Conservation (phyloP, 2,888 invertebrate genomes). For the Philereme transversata region DNA sequence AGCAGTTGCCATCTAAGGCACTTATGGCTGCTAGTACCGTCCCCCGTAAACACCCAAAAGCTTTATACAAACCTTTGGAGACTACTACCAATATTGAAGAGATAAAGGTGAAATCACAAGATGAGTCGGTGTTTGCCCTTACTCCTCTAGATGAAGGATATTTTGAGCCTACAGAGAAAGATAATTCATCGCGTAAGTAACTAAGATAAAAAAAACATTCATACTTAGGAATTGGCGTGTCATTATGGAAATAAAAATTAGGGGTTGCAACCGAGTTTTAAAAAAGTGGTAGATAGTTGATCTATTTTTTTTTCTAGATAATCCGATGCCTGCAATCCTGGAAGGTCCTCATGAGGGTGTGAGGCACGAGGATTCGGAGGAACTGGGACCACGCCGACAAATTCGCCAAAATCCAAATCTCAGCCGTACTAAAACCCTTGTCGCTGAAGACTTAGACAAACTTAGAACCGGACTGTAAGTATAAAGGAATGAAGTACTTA, state of each 20-base stretch:
- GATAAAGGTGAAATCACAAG: not conserved
- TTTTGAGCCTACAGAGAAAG: conserved; percentile 43
- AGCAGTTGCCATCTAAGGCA: conserved; percentile 6
- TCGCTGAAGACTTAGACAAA: conserved; percentile 59
- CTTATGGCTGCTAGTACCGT: not conserved
- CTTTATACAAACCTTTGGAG: not conserved
- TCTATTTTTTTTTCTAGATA: conserved; percentile 10
- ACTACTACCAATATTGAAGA: conserved; percentile 15
- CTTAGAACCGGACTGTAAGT: conserved; percentile 67
- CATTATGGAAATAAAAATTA: too few relatives aligned
- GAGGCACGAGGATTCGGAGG: conserved; percentile 25
- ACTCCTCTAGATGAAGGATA: conserved; percentile 60
- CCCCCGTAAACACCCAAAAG: conserved; percentile 11
- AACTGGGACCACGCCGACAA: conserved; percentile 54
- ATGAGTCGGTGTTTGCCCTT: conserved; percentile 47
- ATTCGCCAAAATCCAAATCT: conserved; percentile 73
- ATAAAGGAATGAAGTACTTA: conserved; percentile 4
- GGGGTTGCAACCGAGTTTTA: too few relatives aligned
- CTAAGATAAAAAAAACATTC: not conserved
- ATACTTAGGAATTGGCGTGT: too few relatives aligned
- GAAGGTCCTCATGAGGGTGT: conserved; percentile 45
- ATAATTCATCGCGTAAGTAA: conserved; percentile 45
- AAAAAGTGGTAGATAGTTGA: too few relatives aligned
- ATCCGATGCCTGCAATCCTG: conserved; percentile 24
- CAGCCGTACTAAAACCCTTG: conserved; percentile 63